These are phyloP conservation scores for Nasonovia ribisnigri DNA, from an alignment of 2,888 invertebrate species.

Conservation along the genomic window DNA sequence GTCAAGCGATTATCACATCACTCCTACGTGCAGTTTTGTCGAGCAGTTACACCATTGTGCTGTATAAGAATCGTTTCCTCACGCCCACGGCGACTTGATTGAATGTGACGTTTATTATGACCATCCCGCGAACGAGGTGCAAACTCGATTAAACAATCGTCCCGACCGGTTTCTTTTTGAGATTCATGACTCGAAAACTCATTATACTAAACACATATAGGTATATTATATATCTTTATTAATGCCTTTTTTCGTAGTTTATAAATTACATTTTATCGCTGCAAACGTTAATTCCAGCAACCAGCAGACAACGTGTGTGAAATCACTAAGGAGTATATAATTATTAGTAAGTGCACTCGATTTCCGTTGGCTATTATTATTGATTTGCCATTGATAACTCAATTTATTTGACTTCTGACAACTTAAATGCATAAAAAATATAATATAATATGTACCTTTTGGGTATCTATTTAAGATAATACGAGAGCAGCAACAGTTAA, in stretches of 20 bases:
- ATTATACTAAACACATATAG: neutral
- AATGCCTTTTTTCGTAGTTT: conserved; percentile 10
- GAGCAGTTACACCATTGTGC: conserved; percentile 1
- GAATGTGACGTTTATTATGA: conserved; percentile 49
- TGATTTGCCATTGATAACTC: neutral
- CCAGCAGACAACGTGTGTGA: neutral
- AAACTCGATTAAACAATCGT: conserved; percentile 37
- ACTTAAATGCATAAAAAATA: neutral
- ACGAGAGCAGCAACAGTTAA: neutral
- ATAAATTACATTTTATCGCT: neutral
- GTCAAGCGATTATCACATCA: conserved; percentile 39
- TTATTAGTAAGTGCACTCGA: neutral
- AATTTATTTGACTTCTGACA: conserved; percentile 16
- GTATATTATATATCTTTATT: neutral
- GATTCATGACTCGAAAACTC: neutral
- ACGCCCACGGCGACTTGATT: conserved; percentile 18
- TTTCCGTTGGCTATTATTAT: neutral
- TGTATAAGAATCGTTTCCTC: conserved; percentile 5
- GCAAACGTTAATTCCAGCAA: neutral
- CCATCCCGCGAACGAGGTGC: conserved; percentile 23
- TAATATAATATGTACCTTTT: neutral
- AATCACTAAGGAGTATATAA: neutral
- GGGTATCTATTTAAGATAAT: neutral
- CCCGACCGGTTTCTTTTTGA: conserved; percentile 32
- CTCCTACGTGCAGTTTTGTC: conserved; percentile 40